A percentile compares a stretch with the other conserved stretches of the same genome.
phyloP scores from a whole-genome alignment of 2,113 vertebrate genomes.

The Formicarius rufipectus region DNA sequence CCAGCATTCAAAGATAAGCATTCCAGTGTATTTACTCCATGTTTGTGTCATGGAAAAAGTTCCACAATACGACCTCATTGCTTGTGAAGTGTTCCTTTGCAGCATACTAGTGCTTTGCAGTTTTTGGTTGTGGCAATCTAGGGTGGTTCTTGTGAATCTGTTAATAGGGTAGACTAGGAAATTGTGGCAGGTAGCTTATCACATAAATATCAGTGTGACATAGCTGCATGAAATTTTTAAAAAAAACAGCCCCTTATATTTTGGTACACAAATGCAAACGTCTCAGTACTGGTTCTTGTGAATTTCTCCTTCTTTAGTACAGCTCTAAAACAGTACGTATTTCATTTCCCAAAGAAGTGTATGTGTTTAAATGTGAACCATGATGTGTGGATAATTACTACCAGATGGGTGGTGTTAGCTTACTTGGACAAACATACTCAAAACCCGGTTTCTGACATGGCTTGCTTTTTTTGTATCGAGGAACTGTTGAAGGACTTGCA shows the following conservation, averaged over 20 bases:
- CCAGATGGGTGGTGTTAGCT: not conserved
- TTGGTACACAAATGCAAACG: not conserved
- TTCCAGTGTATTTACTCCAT: not conserved
- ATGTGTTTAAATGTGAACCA: not conserved
- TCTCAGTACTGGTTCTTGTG: not conserved
- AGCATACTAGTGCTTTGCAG: not conserved
- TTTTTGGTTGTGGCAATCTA: not conserved
- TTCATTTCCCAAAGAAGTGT: not conserved
- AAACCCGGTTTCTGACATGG: accelerated
- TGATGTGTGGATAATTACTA: not conserved
- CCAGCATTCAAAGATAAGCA: not conserved
- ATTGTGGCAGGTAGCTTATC: not conserved
- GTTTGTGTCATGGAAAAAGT: not conserved
- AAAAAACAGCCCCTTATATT: not conserved
- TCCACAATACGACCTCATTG: accelerated
- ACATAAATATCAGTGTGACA: not conserved
- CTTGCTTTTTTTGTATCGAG: not conserved
- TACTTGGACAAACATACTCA: accelerated
- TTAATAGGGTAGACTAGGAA: not conserved
- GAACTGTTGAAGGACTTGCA: not conserved
- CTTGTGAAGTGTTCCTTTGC: not conserved
- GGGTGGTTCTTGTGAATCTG: not conserved
- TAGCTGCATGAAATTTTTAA: not conserved
- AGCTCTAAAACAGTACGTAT: not conserved
- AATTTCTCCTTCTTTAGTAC: not conserved